A percentile compares a stretch with the other conserved stretches of the same genome.
These are phyloP conservation scores for Fulmarus glacialis DNA, from an alignment of 2,113 vertebrate genomes.

Conservation along the genomic window DNA sequence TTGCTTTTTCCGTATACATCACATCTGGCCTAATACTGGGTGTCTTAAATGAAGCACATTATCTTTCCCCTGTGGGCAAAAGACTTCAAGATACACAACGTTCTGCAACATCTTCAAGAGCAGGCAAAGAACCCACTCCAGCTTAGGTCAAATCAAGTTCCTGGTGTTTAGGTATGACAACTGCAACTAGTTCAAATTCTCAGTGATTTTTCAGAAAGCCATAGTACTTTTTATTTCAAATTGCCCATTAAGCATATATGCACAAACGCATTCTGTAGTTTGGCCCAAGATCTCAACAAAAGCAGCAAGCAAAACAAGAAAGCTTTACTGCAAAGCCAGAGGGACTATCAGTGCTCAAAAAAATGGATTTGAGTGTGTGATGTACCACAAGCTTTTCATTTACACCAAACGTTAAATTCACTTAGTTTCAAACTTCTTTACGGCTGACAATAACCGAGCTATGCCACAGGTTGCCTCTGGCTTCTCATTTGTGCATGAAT, in stretches of 20 bases:
- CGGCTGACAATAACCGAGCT: neutral
- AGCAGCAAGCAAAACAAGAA: slow-evolving; percentile 9
- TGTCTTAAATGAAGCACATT: neutral
- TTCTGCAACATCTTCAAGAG: neutral
- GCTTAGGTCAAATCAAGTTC: neutral
- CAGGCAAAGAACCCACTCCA: neutral
- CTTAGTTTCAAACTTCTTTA: neutral
- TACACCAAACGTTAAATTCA: neutral
- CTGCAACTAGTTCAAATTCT: neutral
- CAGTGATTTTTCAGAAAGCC: neutral
- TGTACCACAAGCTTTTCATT: neutral
- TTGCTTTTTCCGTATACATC: neutral
- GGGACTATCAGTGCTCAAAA: neutral
- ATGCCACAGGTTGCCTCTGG: neutral
- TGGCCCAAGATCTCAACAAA: neutral
- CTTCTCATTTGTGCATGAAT: neutral
- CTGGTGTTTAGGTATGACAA: neutral
- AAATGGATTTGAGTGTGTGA: neutral
- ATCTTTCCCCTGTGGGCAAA: neutral
- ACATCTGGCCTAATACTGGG: neutral
- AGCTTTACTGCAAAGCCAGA: neutral
- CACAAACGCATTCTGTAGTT: neutral
- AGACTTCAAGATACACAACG: neutral
- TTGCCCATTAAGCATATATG: neutral
- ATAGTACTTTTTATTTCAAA: neutral